Percentiles rank a stretch among this genome's conserved stretches.
These are phyloP conservation scores for Pristionchus fissidentatus DNA, from an alignment of 2,888 invertebrate genomes.

Conservation along the genomic window DNA sequence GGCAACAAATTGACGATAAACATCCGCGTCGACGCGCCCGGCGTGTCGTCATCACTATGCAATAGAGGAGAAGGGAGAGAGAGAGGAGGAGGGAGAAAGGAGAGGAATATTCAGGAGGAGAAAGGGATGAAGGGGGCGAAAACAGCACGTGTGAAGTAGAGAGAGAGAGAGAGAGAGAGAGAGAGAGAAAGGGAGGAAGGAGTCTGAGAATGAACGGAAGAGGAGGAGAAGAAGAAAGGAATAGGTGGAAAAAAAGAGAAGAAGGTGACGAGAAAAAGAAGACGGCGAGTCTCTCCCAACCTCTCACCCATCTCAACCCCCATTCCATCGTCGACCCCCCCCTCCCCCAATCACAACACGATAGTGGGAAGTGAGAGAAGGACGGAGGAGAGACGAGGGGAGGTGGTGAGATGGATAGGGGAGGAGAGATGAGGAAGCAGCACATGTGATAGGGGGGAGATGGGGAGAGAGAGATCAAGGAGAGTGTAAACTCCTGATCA, in stretches of 20 bases:
- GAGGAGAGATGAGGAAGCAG: neutral
- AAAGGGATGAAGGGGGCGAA: neutral
- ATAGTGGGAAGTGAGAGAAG: neutral
- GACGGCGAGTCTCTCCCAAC: too few relatives aligned
- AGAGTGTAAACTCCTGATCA: constrained; percentile 3
- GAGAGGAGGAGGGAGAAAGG: neutral
- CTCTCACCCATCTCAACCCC: too few relatives aligned
- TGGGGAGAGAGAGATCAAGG: neutral
- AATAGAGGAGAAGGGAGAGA: neutral
- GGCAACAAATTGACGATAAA: constrained; percentile 25
- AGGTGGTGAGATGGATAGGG: neutral
- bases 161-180: neutral
- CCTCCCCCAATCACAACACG: constrained; percentile 17
- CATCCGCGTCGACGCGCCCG: too few relatives aligned
- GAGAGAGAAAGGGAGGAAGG: neutral
- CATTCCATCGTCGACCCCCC: constrained; percentile 5
- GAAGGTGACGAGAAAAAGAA: too few relatives aligned
- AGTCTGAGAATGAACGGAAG: too few relatives aligned
- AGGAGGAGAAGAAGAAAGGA: too few relatives aligned
- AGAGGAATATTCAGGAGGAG: neutral
- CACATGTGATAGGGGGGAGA: neutral
- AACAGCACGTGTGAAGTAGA: too few relatives aligned
- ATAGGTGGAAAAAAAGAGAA: too few relatives aligned
- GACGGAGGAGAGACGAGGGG: neutral
- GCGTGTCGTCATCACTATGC: constrained; percentile 7